These are phyloP conservation scores for Crioceris asparagi DNA, from an alignment of 2,888 invertebrate species.

Conservation along the genomic window DNA sequence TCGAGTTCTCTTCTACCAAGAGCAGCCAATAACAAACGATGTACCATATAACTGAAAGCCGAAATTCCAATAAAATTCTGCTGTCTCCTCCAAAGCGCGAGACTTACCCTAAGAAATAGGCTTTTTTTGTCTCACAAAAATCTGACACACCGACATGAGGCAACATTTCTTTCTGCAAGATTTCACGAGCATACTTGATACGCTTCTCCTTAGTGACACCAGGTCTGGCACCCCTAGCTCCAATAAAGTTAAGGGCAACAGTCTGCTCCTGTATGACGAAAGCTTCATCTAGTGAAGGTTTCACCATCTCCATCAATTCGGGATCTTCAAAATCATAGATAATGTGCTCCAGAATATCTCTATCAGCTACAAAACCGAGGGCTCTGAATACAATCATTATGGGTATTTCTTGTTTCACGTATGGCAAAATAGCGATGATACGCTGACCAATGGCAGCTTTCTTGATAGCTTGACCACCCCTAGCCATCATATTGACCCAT, in stretches of 20 bases:
- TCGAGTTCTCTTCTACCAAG: constrained; percentile 94
- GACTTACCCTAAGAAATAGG: constrained; percentile 78
- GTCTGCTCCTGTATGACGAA: constrained; percentile 99
- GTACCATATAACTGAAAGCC: constrained; percentile 82
- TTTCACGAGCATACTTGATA: constrained; percentile 98
- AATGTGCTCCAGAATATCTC: constrained; percentile 98
- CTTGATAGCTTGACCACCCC: constrained; percentile 97
- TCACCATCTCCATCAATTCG: constrained; percentile 99
- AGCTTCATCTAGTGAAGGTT: constrained; percentile 97
- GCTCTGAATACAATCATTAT: constrained; percentile 99
- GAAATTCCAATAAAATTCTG: neutral
- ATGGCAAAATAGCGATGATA: constrained; percentile 95
- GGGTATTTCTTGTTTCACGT: constrained; percentile 98
- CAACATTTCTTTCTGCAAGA: constrained; percentile 98
- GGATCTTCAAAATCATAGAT: constrained; percentile 99
- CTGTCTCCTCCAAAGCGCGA: too few relatives aligned
- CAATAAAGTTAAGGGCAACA: constrained; percentile 97
- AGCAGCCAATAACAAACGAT: constrained; percentile 85
- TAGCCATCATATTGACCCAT: constrained; percentile 99
- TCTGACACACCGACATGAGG: constrained; percentile 99
- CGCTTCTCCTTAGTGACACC: constrained; percentile 98
- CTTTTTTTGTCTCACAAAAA: constrained; percentile 99
- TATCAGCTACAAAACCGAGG: constrained; percentile 94
- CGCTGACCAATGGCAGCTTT: constrained; percentile 98
- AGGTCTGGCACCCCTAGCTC: constrained; percentile 91